These are phyloP conservation scores for Spatulosminthurus flaviceps DNA, from an alignment of 2,888 invertebrate genomes.

Conservation along the genomic window DNA sequence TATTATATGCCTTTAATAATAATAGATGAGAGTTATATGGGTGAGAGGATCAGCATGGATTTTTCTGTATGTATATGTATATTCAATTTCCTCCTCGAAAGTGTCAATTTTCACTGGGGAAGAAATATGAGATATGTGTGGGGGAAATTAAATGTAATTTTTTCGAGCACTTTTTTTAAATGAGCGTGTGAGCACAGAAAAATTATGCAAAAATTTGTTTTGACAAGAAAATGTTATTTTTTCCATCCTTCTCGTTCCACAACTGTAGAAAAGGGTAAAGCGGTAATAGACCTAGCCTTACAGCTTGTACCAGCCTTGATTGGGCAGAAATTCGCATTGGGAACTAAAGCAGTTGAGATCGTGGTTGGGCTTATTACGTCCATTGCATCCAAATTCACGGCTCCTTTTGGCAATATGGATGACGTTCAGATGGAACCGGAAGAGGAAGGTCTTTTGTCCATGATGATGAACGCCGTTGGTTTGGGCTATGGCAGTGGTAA, in stretches of 20 bases:
- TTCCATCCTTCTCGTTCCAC: too few species aligned
- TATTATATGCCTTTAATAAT: neutral
- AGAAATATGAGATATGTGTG: too few species aligned
- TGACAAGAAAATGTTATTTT: too few species aligned
- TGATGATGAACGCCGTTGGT: conserved; percentile 46
- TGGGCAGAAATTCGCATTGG: conserved; percentile 33
- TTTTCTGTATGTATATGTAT: too few species aligned
- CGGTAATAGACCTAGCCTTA: conserved; percentile 39
- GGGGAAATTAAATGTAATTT: too few species aligned
- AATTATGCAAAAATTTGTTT: too few species aligned
- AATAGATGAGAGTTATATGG: too few species aligned
- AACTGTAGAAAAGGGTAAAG: conserved; percentile 43
- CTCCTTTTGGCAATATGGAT: conserved; percentile 32
- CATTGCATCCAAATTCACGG: conserved; percentile 33
- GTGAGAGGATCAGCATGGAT: too few species aligned
- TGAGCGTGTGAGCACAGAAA: too few species aligned
- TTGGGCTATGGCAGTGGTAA: conserved; percentile 32
- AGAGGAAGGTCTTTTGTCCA: conserved; percentile 35
- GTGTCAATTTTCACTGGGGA: too few species aligned
- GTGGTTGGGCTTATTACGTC: conserved; percentile 40
- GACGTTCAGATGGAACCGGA: conserved; percentile 45
- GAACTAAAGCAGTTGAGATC: conserved; percentile 36
- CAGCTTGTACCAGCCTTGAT: conserved; percentile 30
- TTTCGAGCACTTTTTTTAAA: too few species aligned
- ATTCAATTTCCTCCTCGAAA: too few species aligned